These are phyloP conservation scores for Heptranchias perlo DNA, from an alignment of 2,113 vertebrate genomes.

Conservation along the genomic window DNA sequence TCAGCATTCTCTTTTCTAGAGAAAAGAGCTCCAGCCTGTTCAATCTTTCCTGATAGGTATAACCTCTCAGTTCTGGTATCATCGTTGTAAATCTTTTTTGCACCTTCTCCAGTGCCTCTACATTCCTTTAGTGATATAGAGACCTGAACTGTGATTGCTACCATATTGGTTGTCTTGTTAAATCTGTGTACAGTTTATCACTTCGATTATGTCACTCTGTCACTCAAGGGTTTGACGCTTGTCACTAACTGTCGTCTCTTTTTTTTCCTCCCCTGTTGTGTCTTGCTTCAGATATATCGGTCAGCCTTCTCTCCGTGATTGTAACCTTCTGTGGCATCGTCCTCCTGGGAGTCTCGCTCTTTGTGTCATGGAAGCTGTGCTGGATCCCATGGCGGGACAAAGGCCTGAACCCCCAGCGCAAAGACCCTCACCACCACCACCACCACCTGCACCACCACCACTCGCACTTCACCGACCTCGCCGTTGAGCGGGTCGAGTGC, in stretches of 20 bases:
- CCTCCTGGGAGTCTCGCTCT: slow-evolving; percentile 84
- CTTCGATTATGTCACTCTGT: not conserved
- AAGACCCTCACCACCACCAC: slow-evolving; percentile 55
- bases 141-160: too few species aligned
- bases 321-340: slow-evolving; percentile 90
- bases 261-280: not conserved
- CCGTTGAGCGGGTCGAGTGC: slow-evolving; percentile 60
- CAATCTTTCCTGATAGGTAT: too few species aligned
- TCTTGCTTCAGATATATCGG: slow-evolving; percentile 71
- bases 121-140: too few species aligned
- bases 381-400: slow-evolving; percentile 91
- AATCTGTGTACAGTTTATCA: not conserved
- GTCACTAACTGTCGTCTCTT: not conserved
- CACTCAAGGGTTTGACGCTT: not conserved
- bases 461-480: slow-evolving; percentile 67
- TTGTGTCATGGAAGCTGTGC: slow-evolving; percentile 91
- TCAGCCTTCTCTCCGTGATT: slow-evolving; percentile 85
- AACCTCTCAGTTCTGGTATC: too few species aligned
- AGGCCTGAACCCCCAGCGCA: slow-evolving; percentile 61
- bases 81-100: too few species aligned
- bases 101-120: too few species aligned
- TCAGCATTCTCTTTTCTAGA: too few species aligned
- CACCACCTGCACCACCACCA: slow-evolving; percentile 54
- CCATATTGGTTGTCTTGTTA: not conserved
- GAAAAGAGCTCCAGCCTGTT: too few species aligned